Evolutionary conservation across 2,113 vertebrate species (phyloP).

Genomic region (Calyptommatus sinebrachiatus): DNA sequence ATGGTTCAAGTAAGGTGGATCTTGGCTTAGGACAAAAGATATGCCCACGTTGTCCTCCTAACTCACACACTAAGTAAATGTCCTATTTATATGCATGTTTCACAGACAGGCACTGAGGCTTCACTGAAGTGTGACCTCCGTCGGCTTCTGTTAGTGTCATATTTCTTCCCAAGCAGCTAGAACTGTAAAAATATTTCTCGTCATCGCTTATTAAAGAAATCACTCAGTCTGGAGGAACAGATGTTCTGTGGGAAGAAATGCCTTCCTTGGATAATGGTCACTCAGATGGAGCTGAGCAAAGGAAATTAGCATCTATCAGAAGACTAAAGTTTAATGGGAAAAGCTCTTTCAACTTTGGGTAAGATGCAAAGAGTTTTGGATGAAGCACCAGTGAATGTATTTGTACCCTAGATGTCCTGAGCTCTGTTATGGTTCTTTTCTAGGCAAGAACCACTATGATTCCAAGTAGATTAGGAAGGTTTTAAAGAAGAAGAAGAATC

Average conservation of each 20-base stretch:
- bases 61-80: conserved; percentile 11
- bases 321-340: neutral
- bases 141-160: conserved; percentile 25
- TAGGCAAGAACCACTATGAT: too few relatives aligned
- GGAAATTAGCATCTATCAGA: conserved; percentile 27
- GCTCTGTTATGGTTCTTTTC: neutral
- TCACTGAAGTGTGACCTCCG: neutral
- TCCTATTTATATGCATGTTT: neutral
- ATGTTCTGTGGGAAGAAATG: conserved; percentile 30
- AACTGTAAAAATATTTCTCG: conserved; percentile 40
- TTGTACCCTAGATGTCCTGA: neutral
- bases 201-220: conserved; percentile 42
- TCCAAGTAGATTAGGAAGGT: too few relatives aligned
- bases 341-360: neutral
- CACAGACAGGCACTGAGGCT: conserved; percentile 28
- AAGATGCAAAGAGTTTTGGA: neutral
- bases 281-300: conserved; percentile 21
- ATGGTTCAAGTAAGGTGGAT: neutral
- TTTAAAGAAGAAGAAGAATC: too few relatives aligned
- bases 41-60: neutral
- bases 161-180: conserved; percentile 20
- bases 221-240: conserved; percentile 40
- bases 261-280: conserved; percentile 8
- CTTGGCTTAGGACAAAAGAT: conserved; percentile 17
- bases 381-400: neutral